Base-by-base conservation (phyloP, 2,797 vertebrate genomes). In the Onychomys leucogaster region DNA sequence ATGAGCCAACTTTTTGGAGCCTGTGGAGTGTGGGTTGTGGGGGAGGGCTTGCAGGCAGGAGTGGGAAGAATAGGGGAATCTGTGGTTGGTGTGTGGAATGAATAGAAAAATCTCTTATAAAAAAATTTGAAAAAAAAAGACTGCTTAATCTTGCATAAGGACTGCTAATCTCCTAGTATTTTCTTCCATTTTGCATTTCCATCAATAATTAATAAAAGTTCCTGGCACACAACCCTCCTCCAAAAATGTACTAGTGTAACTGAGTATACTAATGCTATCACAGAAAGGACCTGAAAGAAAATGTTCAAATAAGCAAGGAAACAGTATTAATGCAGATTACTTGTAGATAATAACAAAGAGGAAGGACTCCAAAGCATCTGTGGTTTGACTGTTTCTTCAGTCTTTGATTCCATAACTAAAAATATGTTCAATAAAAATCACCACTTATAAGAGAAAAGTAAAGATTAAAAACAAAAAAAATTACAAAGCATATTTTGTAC, bases 381-480 rank as follows among this genome's bases (percentile, higher is more conserved):
- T 67, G 17, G 4, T 34, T 94, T 23, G 6, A 32, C 1, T 67
- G 49, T 63, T 19, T 78, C 80, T 43, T 91, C 34, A 77, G 37
- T 93, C n/a, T 94, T 23, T 86, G 10, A 41, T 86, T 83, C 85
- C n/a, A 76, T 9, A 69, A 43, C 2, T 73, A 59, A 88, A 55
- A 43, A 19, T 59, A 4, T 41, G 16, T 41, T 41, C 34, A 83
- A 71, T 69, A 75, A 93, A 93, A 63, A 55, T 43, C 32, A 73
- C 5, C 16, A 46, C 16, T 61, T 71, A 65, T 2, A 65, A 65
- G 19, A 82, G 32, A 69, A n/a, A 43, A 76, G 21, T 27, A 6
- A 17, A 32, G 41, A 93, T 78, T 52, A 89, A 87, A 67, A 94
- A 29, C 73, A 76, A 49, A 25, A 76, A 94, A 75, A 65, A 25